Percentiles rank a stretch among this genome's conserved stretches.
phyloP scores from a whole-genome alignment of 2,888 invertebrate species.

The Tortrix viridana region DNA sequence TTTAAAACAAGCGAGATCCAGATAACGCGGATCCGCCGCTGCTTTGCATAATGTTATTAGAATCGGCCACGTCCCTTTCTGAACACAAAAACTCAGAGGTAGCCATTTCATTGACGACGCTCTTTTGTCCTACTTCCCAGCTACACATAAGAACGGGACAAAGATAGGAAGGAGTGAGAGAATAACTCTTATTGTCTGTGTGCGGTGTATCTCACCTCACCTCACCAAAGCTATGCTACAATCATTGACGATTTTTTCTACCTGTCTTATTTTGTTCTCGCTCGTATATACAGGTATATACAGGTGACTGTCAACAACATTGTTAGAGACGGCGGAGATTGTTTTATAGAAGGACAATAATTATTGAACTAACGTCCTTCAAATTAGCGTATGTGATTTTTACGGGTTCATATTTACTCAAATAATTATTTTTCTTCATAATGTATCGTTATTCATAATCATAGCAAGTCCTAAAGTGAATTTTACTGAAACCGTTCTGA shows the following conservation, averaged over 20 bases:
- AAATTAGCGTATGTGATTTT: too few relatives aligned
- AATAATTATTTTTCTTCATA: too few relatives aligned
- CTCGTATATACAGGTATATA: too few relatives aligned
- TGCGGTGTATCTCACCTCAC: too few relatives aligned
- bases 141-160: neutral
- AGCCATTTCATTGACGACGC: conserved; percentile 5
- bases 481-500: too few relatives aligned
- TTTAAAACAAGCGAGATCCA: conserved; percentile 4
- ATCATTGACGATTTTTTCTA: conserved; percentile 1
- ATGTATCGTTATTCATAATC: too few relatives aligned
- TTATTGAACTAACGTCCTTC: too few relatives aligned
- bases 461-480: too few relatives aligned
- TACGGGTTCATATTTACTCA: too few relatives aligned
- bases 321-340: too few relatives aligned
- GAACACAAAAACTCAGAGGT: conserved; percentile 12
- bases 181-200: neutral
- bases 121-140: neutral
- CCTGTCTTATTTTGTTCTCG: neutral
- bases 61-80: conserved; percentile 4
- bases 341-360: too few relatives aligned
- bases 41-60: conserved; percentile 34
- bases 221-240: neutral
- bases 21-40: conserved; percentile 1
- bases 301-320: too few relatives aligned
- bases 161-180: neutral